Conservation (phyloP, 2,113 vertebrate genomes). For the Microtus ochrogaster region DNA sequence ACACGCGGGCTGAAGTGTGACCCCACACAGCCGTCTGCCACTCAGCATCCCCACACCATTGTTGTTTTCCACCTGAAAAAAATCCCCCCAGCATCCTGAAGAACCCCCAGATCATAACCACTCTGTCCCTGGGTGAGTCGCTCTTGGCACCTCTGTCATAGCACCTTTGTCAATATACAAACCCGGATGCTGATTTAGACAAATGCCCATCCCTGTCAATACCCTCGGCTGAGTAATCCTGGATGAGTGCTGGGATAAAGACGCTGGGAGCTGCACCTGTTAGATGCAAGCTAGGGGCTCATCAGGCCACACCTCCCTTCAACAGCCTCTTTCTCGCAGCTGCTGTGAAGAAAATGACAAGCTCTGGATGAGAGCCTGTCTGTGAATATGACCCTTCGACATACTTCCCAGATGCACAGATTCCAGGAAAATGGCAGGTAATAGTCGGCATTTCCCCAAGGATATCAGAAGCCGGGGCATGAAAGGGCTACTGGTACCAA, state of each 20-base stretch:
- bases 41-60: fast-evolving
- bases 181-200: background rate
- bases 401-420: background rate
- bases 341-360: background rate
- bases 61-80: too few species aligned
- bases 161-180: background rate
- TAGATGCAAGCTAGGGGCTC: background rate
- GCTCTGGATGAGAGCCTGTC: background rate
- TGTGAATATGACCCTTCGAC: background rate
- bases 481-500: background rate
- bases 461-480: too few species aligned
- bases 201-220: background rate
- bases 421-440: background rate
- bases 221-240: background rate
- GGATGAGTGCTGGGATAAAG: background rate
- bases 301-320: background rate
- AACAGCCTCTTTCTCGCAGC: background rate
- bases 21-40: background rate
- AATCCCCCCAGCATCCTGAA: fast-evolving
- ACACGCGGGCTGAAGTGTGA: too few species aligned
- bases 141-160: background rate
- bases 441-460: background rate
- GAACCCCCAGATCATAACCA: fast-evolving
- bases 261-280: background rate
- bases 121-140: fast-evolving